These are phyloP conservation scores for Takifugu flavidus DNA, from an alignment of 2,113 vertebrate species.

Conservation along the genomic window DNA sequence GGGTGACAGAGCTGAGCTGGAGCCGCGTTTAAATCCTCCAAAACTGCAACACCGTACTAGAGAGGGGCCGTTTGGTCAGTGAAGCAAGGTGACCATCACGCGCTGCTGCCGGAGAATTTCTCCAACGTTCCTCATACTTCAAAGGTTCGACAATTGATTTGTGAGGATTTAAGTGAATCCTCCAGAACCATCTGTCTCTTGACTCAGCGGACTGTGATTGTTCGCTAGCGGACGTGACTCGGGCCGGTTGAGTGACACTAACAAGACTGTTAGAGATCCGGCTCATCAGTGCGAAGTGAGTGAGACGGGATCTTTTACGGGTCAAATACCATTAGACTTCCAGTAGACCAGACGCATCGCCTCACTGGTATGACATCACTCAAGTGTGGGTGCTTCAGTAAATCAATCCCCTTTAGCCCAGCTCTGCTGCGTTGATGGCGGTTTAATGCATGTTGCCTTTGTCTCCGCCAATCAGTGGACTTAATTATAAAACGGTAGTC, in stretches of 20 bases:
- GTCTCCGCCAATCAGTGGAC: constrained; percentile 27
- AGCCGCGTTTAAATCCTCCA: too few species aligned
- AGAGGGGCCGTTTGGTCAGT: too few species aligned
- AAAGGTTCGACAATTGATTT: too few species aligned
- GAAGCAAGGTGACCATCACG: too few species aligned
- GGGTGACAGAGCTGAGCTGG: too few species aligned
- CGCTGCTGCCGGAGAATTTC: too few species aligned
- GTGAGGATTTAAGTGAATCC: too few species aligned
- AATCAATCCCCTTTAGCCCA: constrained; percentile 9
- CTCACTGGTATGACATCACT: constrained; percentile 23
- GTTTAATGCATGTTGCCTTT: constrained; percentile 21
- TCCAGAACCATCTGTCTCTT: neutral
- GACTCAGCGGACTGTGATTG: constrained; percentile 9
- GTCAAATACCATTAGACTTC: constrained; percentile 51
- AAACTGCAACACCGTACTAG: too few species aligned
- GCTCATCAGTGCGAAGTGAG: constrained; percentile 35
- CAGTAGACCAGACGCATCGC: neutral
- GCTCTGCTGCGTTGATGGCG: constrained; percentile 11
- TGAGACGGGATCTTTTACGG: constrained; percentile 42
- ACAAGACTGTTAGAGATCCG: constrained; percentile 38
- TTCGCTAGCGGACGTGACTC: constrained; percentile 1
- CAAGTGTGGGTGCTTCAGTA: constrained; percentile 7
- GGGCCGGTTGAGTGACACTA: constrained; percentile 54
- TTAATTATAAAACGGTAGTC: constrained; percentile 43
- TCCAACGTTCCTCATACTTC: too few species aligned